These are phyloP conservation scores for Noctua janthina DNA, from an alignment of 2,888 invertebrate species.

Conservation along the genomic window DNA sequence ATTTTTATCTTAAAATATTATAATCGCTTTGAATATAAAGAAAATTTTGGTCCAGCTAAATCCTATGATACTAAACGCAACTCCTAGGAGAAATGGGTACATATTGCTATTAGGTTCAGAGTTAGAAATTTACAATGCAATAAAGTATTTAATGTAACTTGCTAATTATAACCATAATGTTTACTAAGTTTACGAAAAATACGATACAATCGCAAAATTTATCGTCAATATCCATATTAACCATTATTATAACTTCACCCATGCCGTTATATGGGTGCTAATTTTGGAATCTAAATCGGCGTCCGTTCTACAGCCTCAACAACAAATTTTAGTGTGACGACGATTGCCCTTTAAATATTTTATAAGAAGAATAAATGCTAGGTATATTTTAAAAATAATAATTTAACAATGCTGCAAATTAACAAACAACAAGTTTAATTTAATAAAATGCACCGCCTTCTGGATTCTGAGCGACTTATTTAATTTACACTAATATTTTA, in stretches of 20 bases:
- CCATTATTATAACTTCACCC: slow-evolving; percentile 68
- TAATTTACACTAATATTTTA: slow-evolving; percentile 59
- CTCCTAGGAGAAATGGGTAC: slow-evolving; percentile 82
- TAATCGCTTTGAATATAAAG: slow-evolving; percentile 84
- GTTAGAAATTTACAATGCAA: slow-evolving; percentile 79
- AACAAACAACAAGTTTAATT: slow-evolving; percentile 50
- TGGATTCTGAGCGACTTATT: slow-evolving; percentile 33
- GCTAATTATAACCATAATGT: slow-evolving; percentile 73
- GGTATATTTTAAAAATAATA: slow-evolving; percentile 55
- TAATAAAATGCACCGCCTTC: slow-evolving; percentile 51
- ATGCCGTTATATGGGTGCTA: slow-evolving; percentile 55
- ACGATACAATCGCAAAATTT: slow-evolving; percentile 68
- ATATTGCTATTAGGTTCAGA: slow-evolving; percentile 82
- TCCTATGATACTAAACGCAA: slow-evolving; percentile 87
- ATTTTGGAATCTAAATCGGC: slow-evolving; percentile 58
- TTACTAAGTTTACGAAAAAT: slow-evolving; percentile 72
- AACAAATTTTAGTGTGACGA: slow-evolving; percentile 51
- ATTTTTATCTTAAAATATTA: slow-evolving; percentile 78
- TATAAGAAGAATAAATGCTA: slow-evolving; percentile 66
- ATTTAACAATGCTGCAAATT: slow-evolving; percentile 63
- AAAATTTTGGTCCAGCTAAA: slow-evolving; percentile 90
- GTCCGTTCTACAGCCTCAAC: slow-evolving; percentile 64
- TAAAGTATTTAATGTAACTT: slow-evolving; percentile 71
- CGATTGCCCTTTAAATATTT: slow-evolving; percentile 58
- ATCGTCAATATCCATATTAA: slow-evolving; percentile 67